Conservation (phyloP, 1,140 invertebrate species). For the Nasonia longicornis region DNA sequence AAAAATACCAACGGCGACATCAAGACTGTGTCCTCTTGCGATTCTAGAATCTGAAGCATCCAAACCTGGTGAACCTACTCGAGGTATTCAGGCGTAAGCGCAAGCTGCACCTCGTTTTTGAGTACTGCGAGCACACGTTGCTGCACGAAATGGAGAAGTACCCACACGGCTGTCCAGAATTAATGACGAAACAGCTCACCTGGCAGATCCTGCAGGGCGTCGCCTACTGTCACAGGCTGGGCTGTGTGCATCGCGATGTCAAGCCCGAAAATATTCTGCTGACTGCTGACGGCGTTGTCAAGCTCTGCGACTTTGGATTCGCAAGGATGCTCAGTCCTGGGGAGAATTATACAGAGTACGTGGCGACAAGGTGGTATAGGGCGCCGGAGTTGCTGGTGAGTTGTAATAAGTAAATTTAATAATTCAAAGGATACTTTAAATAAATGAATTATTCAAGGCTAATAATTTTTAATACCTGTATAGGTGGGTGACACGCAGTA, state of each 20-base stretch:
- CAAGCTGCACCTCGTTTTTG: constrained; percentile 97
- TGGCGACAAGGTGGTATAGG: constrained; percentile 98
- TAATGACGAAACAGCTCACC: constrained; percentile 90
- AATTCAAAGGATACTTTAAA: background rate
- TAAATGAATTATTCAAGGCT: background rate
- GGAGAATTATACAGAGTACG: constrained; percentile 99
- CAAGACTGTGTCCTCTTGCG: background rate
- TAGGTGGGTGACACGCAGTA: constrained; percentile 96
- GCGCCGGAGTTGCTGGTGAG: constrained; percentile 89
- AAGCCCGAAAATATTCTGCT: constrained; percentile 99
- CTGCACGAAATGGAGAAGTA: constrained; percentile 96
- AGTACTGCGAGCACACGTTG: constrained; percentile 97
- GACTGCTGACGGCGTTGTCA: constrained; percentile 93
- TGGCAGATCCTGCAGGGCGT: constrained; percentile 97
- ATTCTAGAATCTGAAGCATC: constrained; percentile 95
- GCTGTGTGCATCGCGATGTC: constrained; percentile 96
- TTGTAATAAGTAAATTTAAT: constrained; percentile 2
- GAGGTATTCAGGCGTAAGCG: constrained; percentile 98
- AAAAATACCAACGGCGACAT: background rate
- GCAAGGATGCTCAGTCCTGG: constrained; percentile 96
- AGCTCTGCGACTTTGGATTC: constrained; percentile 99
- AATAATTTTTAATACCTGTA: background rate
- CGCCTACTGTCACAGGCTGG: constrained; percentile 95
- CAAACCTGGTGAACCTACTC: constrained; percentile 96
- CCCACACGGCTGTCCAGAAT: constrained; percentile 84